Percentiles rank a stretch among this genome's conserved stretches.
Conservation (phyloP, 30 jellyfish, hydroid and myxozoan genomes). For the Rhopilema esculentum region DNA sequence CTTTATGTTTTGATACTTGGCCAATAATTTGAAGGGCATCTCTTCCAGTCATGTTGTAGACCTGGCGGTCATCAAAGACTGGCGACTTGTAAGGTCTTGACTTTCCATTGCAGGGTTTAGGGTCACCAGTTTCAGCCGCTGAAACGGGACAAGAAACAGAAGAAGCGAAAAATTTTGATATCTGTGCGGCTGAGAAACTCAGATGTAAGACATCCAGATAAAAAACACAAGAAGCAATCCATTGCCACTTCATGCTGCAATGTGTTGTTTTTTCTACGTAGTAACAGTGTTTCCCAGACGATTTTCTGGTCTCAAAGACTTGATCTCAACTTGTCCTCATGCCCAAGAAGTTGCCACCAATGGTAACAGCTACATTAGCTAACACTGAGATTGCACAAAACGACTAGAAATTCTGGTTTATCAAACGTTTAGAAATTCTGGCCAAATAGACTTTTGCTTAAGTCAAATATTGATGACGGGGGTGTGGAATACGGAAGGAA, state of each 20-base stretch:
- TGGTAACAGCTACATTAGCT: not conserved
- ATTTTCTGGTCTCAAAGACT: too few relatives aligned
- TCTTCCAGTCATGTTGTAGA: slow-evolving; percentile 58
- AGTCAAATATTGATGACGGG: slow-evolving; percentile 1
- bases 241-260: not conserved
- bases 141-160: not conserved
- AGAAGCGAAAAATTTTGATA: not conserved
- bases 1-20: not conserved
- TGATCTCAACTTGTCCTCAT: not conserved
- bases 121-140: not conserved
- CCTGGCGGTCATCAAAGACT: slow-evolving; percentile 17
- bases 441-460: too few relatives aligned
- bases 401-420: too few relatives aligned
- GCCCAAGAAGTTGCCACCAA: not conserved
- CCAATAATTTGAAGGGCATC: slow-evolving; percentile 36
- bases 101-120: slow-evolving; percentile 21
- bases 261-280: too few relatives aligned
- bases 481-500: slow-evolving; percentile 24
- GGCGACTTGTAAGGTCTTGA: not conserved
- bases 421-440: too few relatives aligned
- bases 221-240: not conserved
- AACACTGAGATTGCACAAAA: too few relatives aligned
- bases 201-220: not conserved
- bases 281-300: not conserved
- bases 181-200: not conserved